Evolutionary conservation across 2,113 vertebrate species (phyloP), one percentile per base, ranked within the genome.

Genomic region (Dipodomys ordii): DNA sequence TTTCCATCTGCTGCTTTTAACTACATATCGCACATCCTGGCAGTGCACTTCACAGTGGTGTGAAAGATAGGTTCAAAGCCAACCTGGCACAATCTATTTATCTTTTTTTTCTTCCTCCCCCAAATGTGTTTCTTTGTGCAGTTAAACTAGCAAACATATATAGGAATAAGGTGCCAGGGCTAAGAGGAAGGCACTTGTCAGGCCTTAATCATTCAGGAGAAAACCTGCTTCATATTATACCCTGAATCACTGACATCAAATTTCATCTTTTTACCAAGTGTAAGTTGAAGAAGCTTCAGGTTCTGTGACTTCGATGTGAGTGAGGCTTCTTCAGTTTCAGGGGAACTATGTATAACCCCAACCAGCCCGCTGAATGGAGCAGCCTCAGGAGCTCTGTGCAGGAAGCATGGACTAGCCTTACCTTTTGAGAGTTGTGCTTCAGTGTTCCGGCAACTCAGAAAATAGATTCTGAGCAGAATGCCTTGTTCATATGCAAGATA

Each of bases 101-200:
- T 97, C 96, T 86, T 93, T 94, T 94, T 95, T 90, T 92, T 57
- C 93, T 76, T 25, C 25, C 69, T 92, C 73, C 88, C 92, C 83
- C 83, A 97, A 97, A 97, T 96, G 96, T 97, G 97, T 97, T 97
- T 96, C 97, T 97, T 97, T 97, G 97, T 97, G 97, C 95, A 87
- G 93, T 83, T 78, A 96, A 96, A 95, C 94, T 97, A 96, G 96
- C 96, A 97, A 97, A 97, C 97, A 97, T 96, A 95, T 90, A 97
- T 85, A 89, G 77, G 92, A 93, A 82, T 46, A 90, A 96, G 96
- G 96, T 96, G 96, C 97, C 97, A 97, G 95, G 95, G 90, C 88
- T 85, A 86, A 80, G 93, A 95, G 85, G n/a, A 57, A 95, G 96
- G 95, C 96, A 96, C 94, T 97, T 97, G 96, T 95, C 96, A 96